These are phyloP conservation scores for Protodeltote pygarga DNA, from an alignment of 2,888 invertebrate genomes.

Conservation along the genomic window DNA sequence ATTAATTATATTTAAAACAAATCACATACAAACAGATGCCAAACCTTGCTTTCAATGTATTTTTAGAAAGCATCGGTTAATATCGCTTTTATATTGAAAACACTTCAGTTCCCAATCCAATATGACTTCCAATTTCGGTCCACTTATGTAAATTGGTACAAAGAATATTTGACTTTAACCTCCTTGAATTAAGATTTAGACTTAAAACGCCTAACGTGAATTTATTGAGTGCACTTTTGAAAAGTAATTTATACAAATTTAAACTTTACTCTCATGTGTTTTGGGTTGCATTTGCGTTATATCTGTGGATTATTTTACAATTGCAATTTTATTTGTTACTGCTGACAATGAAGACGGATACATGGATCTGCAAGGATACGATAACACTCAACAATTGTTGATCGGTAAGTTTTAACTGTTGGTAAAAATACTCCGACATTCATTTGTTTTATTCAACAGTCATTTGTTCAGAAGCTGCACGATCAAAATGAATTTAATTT, in stretches of 20 bases:
- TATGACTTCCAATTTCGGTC: slow-evolving; percentile 15
- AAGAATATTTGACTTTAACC: slow-evolving; percentile 3
- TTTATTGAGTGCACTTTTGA: slow-evolving; percentile 8
- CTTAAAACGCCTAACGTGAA: neutral
- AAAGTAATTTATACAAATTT: slow-evolving; percentile 6
- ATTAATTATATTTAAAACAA: slow-evolving; percentile 19
- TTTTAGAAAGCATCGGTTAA: slow-evolving; percentile 41
- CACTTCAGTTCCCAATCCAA: slow-evolving; percentile 39
- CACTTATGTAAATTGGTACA: slow-evolving; percentile 1
- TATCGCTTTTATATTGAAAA: slow-evolving; percentile 43
- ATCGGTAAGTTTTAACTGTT: slow-evolving; percentile 68
- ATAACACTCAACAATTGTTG: slow-evolving; percentile 75
- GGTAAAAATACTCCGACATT: too few species aligned
- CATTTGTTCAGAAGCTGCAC: too few species aligned
- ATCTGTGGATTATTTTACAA: slow-evolving; percentile 22
- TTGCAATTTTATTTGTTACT: slow-evolving; percentile 52
- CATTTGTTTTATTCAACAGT: too few species aligned
- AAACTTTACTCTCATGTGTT: neutral
- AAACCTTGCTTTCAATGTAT: slow-evolving; percentile 42
- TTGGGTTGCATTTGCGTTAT: slow-evolving; percentile 12
- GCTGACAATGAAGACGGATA: slow-evolving; percentile 67
- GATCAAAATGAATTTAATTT: too few species aligned
- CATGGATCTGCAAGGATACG: slow-evolving; percentile 77
- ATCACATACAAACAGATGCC: slow-evolving; percentile 37
- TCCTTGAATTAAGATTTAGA: neutral